These are phyloP conservation scores for Hucho hucho DNA, from an alignment of 2,113 vertebrate genomes.

Conservation along the genomic window DNA sequence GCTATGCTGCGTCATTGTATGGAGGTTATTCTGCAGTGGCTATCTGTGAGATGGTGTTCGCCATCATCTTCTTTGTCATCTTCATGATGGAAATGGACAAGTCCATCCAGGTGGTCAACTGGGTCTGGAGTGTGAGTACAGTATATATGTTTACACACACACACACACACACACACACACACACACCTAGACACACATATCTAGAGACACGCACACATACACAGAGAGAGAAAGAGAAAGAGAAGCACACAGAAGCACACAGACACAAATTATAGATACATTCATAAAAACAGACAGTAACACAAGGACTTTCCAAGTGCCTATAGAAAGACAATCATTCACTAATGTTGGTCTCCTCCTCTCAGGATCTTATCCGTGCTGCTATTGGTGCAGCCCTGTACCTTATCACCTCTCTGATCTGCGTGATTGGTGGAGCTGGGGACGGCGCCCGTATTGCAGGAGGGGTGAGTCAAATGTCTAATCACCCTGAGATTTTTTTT, in stretches of 20 bases:
- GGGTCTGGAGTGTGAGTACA: conserved; percentile 77
- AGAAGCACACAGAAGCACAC: neutral
- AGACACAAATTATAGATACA: neutral
- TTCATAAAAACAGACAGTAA: neutral
- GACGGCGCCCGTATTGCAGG: conserved; percentile 74
- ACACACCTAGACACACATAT: accelerated
- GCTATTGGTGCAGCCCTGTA: conserved; percentile 59
- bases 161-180: too few species aligned
- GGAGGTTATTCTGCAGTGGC: conserved; percentile 65
- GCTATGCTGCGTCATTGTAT: conserved; percentile 54
- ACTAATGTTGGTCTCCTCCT: conserved; percentile 8
- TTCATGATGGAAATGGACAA: conserved; percentile 77
- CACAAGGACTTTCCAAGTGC: neutral
- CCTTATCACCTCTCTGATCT: conserved; percentile 72
- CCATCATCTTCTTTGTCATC: conserved; percentile 69
- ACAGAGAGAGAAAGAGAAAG: too few species aligned
- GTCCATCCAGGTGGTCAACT: conserved; percentile 67
- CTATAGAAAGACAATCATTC: neutral
- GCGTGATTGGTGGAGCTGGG: conserved; percentile 53
- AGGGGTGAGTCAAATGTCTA: conserved; percentile 59
- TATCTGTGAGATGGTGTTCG: conserved; percentile 71
- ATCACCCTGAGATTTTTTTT: too few species aligned
- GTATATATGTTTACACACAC: too few species aligned
- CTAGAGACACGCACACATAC: neutral
- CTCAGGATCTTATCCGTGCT: conserved; percentile 73